Evolutionary conservation across 2,888 invertebrate genomes (phyloP), one percentile per base, ranked within the genome.

Genomic region (Aphrophora alni): DNA sequence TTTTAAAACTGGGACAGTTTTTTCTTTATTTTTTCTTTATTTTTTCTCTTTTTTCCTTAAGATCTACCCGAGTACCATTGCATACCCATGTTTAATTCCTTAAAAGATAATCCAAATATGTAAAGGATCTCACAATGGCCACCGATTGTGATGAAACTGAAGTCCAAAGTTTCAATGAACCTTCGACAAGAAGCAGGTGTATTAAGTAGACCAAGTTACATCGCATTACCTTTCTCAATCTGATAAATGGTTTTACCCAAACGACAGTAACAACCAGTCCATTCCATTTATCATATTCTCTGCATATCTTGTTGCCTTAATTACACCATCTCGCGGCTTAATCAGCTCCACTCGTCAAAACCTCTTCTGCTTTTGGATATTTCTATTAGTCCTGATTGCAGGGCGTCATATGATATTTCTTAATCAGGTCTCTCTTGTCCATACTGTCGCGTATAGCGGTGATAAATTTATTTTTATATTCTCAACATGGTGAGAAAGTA

Each of bases 161-260:
- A n/a, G n/a, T n/a, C n/a, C n/a, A n/a, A n/a, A n/a, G n/a, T n/a
- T n/a, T n/a, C n/a, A n/a, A n/a, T n/a, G n/a, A n/a, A n/a, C n/a
- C n/a, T n/a, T n/a, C n/a, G n/a, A n/a, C n/a, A n/a, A n/a, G n/a
- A n/a, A n/a, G n/a, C n/a, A n/a, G n/a, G n/a, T n/a, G n/a, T n/a
- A n/a, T n/a, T n/a, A n/a, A n/a, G n/a, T n/a, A n/a, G n/a, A n/a
- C 33, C 33, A 33, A 33, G 33, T 8, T 33, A 33, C 33, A 33
- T 33, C 21, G 59, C 59, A 21, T 21, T 59, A 59, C 59, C 59
- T 59, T 59, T 59, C n/a, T 21, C 59, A 21, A 21, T 14, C 5
- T 59, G 59, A 59, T 59, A 59, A 59, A 59, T 59, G 59, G 21
- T 59, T 59, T 59, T 21, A 59, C 59, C 59, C 59, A 59, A 59